These are phyloP conservation scores for Ctenomys sociabilis DNA, from an alignment of 2,113 vertebrate genomes.

Conservation along the genomic window DNA sequence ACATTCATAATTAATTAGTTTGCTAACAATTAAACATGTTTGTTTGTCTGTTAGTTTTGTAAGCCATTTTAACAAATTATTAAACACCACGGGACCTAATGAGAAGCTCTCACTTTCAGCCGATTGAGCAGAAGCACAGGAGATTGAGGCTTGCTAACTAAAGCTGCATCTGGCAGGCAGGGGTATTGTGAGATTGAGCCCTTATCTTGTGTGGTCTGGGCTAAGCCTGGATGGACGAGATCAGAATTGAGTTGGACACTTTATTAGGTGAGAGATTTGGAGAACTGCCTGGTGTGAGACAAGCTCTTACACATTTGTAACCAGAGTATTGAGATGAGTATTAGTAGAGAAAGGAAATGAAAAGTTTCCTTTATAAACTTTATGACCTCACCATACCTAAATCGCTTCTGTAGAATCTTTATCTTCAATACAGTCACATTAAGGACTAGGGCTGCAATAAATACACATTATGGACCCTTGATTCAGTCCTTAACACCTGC, in stretches of 20 bases:
- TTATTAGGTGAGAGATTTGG: neutral
- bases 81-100: neutral
- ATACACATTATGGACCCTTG: neutral
- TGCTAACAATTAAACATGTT: neutral
- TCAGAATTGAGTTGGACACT: neutral
- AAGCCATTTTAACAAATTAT: neutral
- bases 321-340: too few species aligned
- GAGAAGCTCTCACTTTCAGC: neutral
- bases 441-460: neutral
- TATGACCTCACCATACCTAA: neutral
- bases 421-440: neutral
- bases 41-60: neutral
- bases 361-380: neutral
- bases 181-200: neutral
- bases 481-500: neutral
- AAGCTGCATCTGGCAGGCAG: too few species aligned
- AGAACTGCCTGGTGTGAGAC: neutral
- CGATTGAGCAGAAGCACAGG: neutral
- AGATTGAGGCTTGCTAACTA: neutral
- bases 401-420: neutral
- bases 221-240: neutral
- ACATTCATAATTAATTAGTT: neutral
- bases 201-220: too few species aligned
- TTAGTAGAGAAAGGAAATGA: neutral
- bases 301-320: neutral